Conservation (phyloP, 2,797 vertebrate genomes). For the Xiphophorus birchmanni region DNA sequence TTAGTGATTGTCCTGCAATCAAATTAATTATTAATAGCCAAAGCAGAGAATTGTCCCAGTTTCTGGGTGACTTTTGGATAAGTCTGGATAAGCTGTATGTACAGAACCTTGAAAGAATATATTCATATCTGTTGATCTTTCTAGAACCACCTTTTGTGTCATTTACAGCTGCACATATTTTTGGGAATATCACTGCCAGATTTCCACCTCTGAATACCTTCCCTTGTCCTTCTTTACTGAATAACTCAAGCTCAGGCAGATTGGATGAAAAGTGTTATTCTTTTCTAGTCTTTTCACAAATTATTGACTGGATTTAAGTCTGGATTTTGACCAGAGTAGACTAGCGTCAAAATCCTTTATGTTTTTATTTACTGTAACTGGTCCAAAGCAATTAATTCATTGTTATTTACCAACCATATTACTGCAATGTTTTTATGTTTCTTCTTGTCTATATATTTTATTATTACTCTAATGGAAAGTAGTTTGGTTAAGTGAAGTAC, state of each 20-base stretch:
- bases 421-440: neutral
- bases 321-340: neutral
- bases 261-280: neutral
- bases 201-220: neutral
- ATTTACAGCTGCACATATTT: neutral
- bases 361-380: neutral
- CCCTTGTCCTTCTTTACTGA: neutral
- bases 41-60: slow-evolving; percentile 11
- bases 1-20: slow-evolving; percentile 12
- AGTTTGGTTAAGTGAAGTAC: neutral
- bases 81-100: neutral
- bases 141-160: neutral
- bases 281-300: neutral
- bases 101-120: neutral
- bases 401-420: neutral
- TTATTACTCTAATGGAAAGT: neutral
- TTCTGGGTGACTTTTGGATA: neutral
- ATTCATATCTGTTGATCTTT: neutral
- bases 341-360: too few species aligned
- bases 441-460: neutral
- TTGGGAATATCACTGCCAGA: neutral
- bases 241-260: neutral
- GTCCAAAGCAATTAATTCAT: neutral
- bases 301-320: neutral
- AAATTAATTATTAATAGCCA: slow-evolving; percentile 45